These are phyloP conservation scores for Channa maculata DNA, from an alignment of 2,113 vertebrate species.

Conservation along the genomic window DNA sequence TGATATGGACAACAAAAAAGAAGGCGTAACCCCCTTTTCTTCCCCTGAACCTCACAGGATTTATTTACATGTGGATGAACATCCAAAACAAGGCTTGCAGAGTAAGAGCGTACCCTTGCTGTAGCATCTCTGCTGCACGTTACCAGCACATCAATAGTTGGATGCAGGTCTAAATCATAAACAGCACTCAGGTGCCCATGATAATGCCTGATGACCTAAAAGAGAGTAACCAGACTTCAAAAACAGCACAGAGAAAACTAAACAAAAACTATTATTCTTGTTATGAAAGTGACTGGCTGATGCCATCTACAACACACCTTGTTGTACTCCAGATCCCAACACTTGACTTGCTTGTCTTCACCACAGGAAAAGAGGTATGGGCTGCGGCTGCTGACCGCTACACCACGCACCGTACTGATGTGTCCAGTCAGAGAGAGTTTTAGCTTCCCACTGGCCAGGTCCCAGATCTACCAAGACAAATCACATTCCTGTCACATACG, in stretches of 20 bases:
- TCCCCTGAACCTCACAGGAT: neutral
- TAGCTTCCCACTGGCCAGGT: conserved; percentile 95
- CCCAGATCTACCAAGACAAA: conserved; percentile 90
- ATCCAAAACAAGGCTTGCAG: neutral
- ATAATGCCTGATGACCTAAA: conserved; percentile 96
- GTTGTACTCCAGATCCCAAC: conserved; percentile 99
- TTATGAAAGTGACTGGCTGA: neutral
- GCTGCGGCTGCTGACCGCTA: conserved; percentile 93
- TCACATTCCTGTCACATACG: neutral
- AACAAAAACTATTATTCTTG: neutral
- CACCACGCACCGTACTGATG: conserved; percentile 96
- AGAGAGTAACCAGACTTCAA: conserved; percentile 3
- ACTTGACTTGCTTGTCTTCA: conserved; percentile 98
- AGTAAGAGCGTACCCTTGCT: conserved; percentile 85
- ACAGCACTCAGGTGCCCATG: conserved; percentile 97
- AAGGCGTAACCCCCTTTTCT: too few species aligned
- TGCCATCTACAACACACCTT: conserved; percentile 82
- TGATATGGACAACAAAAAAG: neutral
- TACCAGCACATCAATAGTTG: conserved; percentile 95
- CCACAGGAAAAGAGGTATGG: conserved; percentile 98
- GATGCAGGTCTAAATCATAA: conserved; percentile 95
- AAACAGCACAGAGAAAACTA: neutral
- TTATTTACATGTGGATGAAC: too few species aligned
- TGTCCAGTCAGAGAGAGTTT: conserved; percentile 97
- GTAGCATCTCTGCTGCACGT: conserved; percentile 98